phyloP scores from a whole-genome alignment of 2,113 vertebrate species.

The Indri indri region DNA sequence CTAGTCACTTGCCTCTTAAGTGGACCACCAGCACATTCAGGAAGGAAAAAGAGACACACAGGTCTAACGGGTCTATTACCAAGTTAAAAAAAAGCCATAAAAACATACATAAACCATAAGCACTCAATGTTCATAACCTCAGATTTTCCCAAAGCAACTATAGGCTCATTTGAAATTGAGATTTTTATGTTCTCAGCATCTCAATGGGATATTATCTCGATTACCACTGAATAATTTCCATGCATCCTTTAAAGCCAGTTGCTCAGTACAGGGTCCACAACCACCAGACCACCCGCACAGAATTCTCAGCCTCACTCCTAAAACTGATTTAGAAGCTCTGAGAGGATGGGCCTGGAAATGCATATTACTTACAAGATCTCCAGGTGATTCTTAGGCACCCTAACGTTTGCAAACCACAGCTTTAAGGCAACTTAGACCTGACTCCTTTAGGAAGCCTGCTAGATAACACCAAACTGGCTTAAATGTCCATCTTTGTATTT shows the following conservation, averaged over 20 bases:
- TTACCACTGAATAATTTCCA: background rate
- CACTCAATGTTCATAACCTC: conserved; percentile 37
- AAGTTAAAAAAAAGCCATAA: conserved; percentile 7
- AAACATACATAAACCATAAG: conserved; percentile 45
- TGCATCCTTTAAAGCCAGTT: background rate
- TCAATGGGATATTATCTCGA: background rate
- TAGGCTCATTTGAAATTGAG: conserved; percentile 25
- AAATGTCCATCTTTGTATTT: background rate
- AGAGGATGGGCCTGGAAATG: background rate
- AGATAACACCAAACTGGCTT: background rate
- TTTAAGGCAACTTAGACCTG: background rate
- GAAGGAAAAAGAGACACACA: background rate
- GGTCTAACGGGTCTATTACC: conserved; percentile 5
- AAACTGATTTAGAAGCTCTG: background rate
- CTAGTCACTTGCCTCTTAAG: conserved; percentile 55
- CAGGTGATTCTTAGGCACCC: background rate
- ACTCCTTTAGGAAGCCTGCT: background rate
- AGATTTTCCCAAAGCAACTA: conserved; percentile 30
- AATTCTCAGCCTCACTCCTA: background rate
- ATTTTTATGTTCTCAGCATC: conserved; percentile 40
- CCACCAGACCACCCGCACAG: background rate
- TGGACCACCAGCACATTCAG: conserved; percentile 12
- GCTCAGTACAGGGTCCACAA: background rate
- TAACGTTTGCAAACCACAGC: background rate
- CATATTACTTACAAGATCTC: background rate